These are phyloP conservation scores for Bombus huntii DNA, from an alignment of 1,140 invertebrate genomes.

Conservation along the genomic window DNA sequence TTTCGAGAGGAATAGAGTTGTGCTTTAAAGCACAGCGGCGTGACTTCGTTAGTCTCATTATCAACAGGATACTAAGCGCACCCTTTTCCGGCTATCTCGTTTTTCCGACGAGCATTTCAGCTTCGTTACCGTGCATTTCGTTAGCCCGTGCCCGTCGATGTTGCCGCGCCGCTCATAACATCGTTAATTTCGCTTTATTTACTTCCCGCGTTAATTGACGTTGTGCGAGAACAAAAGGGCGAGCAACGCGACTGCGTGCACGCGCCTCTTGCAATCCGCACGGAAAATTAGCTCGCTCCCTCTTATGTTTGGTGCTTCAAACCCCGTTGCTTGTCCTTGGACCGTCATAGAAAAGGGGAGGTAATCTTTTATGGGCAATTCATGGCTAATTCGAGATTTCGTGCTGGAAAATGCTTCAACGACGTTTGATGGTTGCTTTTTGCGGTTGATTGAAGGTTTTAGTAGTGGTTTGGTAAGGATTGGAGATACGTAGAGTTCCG, in stretches of 20 bases:
- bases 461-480: no score
- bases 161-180: slow-evolving; percentile 1
- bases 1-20: not conserved
- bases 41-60: slow-evolving; percentile 27
- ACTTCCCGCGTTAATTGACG: slow-evolving; percentile 5
- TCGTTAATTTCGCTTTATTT: slow-evolving; percentile 31
- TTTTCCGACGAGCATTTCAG: slow-evolving; percentile 12
- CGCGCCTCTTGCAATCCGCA: not conserved
- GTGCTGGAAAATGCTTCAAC: not conserved
- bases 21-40: not conserved
- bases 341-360: no score
- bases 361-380: no score
- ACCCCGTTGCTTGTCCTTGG: not conserved
- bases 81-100: not conserved
- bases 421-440: no score
- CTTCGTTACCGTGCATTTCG: slow-evolving; percentile 16
- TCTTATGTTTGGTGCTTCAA: not conserved
- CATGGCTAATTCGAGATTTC: not conserved
- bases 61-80: slow-evolving; percentile 9
- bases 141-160: not conserved
- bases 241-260: not conserved
- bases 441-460: no score
- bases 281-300: not conserved
- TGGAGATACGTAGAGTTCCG: no score
- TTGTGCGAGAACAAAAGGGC: slow-evolving; percentile 8